Conservation (phyloP, 2,797 vertebrate genomes). For the Carapus acus region DNA sequence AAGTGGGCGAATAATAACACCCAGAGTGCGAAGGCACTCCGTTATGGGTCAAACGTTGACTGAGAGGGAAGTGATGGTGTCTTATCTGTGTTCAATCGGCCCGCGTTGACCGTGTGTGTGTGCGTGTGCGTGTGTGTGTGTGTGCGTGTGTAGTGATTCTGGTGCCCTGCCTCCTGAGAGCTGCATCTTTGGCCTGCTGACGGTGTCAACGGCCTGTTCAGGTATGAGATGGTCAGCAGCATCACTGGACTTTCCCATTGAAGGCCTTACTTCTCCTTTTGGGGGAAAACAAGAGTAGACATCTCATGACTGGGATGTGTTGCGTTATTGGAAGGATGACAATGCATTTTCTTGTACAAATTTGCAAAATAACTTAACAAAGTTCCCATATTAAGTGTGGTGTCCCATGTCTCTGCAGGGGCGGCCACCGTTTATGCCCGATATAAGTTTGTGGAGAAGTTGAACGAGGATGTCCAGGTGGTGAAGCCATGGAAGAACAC, state of each 20-base stretch:
- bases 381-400: no score
- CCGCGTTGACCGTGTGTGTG: no score
- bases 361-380: no score
- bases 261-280: constrained; percentile 58
- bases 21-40: background rate
- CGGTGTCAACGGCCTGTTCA: constrained; percentile 83
- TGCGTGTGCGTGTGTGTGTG: background rate
- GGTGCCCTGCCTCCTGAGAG: constrained; percentile 87
- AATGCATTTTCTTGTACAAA: no score
- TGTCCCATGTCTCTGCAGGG: constrained; percentile 62
- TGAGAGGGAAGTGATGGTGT: background rate
- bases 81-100: background rate
- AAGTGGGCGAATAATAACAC: background rate
- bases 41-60: background rate
- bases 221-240: constrained; percentile 76
- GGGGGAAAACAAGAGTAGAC: constrained; percentile 52
- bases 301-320: background rate
- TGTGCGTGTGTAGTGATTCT: constrained; percentile 76
- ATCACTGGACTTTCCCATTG: constrained; percentile 24
- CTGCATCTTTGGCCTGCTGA: constrained; percentile 93
- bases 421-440: constrained; percentile 81
- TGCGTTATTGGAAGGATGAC: no score
- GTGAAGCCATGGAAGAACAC: constrained; percentile 66
- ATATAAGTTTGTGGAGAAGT: constrained; percentile 83
- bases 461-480: constrained; percentile 58